phyloP scores from a whole-genome alignment of 2,113 vertebrate genomes.

The Salvelinus sp. region DNA sequence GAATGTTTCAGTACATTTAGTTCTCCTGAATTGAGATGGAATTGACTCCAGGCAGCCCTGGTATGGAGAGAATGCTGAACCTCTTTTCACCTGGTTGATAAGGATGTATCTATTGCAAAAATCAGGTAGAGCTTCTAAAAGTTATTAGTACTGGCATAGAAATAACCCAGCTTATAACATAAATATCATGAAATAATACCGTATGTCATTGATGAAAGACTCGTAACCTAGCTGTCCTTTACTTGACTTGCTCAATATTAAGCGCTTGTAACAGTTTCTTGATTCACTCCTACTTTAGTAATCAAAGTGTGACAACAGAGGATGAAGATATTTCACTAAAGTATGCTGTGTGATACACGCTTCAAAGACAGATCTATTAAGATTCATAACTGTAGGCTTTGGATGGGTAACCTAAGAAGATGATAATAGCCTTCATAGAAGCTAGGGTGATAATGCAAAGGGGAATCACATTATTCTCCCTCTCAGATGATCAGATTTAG shows the following conservation, averaged over 20 bases:
- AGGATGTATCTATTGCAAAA: neutral
- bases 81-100: neutral
- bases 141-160: constrained; percentile 14
- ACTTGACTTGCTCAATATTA: constrained; percentile 51
- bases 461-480: constrained; percentile 32
- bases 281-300: constrained; percentile 57
- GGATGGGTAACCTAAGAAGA: constrained; percentile 53
- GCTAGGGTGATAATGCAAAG: constrained; percentile 51
- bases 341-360: constrained; percentile 51
- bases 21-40: neutral
- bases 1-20: neutral
- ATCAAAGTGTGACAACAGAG: constrained; percentile 65
- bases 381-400: constrained; percentile 63
- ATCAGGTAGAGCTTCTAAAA: neutral
- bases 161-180: constrained; percentile 46
- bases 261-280: constrained; percentile 35
- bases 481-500: constrained; percentile 3
- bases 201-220: constrained; percentile 63
- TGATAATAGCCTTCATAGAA: constrained; percentile 45
- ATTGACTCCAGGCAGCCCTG: neutral
- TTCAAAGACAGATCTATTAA: constrained; percentile 61
- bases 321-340: constrained; percentile 63
- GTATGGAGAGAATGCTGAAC: neutral
- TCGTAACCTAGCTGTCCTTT: constrained; percentile 51
- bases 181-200: constrained; percentile 65